Conservation (phyloP, 2,113 vertebrate genomes). For the Coptodon bakossiorum region DNA sequence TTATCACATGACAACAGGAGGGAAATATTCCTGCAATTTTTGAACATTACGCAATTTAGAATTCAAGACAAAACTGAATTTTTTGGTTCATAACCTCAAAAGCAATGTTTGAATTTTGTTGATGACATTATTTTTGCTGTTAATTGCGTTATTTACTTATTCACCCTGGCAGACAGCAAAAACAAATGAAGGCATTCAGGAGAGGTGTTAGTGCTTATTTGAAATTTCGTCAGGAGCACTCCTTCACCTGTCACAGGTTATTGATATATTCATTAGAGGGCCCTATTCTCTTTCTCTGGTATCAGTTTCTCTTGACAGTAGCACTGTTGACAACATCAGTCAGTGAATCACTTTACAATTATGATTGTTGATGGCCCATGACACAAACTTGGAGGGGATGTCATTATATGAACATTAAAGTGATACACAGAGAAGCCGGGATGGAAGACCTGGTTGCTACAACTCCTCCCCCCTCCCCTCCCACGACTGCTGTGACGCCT, state of each 20-base stretch:
- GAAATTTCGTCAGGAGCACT: slow-evolving; percentile 69
- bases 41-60: not conserved
- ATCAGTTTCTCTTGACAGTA: slow-evolving; percentile 78
- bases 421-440: slow-evolving; percentile 71
- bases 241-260: slow-evolving; percentile 79
- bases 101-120: not conserved
- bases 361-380: slow-evolving; percentile 83
- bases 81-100: not conserved
- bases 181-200: slow-evolving; percentile 65
- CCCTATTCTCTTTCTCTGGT: slow-evolving; percentile 70
- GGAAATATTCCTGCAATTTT: not conserved
- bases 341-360: slow-evolving; percentile 83
- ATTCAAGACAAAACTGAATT: not conserved
- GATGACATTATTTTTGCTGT: slow-evolving; percentile 2
- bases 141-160: slow-evolving; percentile 38
- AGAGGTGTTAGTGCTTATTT: slow-evolving; percentile 72
- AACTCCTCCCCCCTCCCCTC: slow-evolving; percentile 20
- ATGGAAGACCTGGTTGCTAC: slow-evolving; percentile 46
- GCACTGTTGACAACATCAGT: slow-evolving; percentile 77
- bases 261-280: slow-evolving; percentile 81
- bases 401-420: slow-evolving; percentile 82
- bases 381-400: slow-evolving; percentile 75
- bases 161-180: slow-evolving; percentile 32
- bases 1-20: not conserved
- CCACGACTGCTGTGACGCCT: slow-evolving; percentile 30